Conservation (phyloP, 2,797 vertebrate genomes). For the Harpagifer antarcticus region DNA sequence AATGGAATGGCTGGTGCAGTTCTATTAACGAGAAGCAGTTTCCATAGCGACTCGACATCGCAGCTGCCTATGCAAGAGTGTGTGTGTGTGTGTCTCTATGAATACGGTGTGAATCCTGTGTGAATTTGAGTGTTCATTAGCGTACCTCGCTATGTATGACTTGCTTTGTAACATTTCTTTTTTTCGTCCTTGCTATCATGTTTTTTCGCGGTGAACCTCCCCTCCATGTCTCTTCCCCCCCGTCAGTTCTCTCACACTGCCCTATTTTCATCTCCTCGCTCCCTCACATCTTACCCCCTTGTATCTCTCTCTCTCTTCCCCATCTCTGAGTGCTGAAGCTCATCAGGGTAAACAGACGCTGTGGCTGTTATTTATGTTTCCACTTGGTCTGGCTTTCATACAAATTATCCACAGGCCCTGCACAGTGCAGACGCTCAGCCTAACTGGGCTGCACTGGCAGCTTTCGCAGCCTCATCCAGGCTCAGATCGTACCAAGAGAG, state of each 20-base stretch:
- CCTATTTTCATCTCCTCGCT: slow-evolving; percentile 70
- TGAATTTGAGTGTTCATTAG: slow-evolving; percentile 80
- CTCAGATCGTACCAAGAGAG: slow-evolving; percentile 72
- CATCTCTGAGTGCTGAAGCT: slow-evolving; percentile 77
- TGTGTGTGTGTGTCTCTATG: slow-evolving; percentile 42
- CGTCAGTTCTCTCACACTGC: slow-evolving; percentile 58
- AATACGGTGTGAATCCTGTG: slow-evolving; percentile 68
- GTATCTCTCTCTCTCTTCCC: slow-evolving; percentile 59
- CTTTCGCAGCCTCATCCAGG: slow-evolving; percentile 67
- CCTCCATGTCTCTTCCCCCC: slow-evolving; percentile 55
- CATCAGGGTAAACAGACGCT: slow-evolving; percentile 87
- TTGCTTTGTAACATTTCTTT: slow-evolving; percentile 72
- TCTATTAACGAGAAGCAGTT: slow-evolving; percentile 89
- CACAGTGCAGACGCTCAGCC: slow-evolving; percentile 80
- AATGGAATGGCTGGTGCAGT: slow-evolving; percentile 87
- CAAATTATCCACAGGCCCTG: slow-evolving; percentile 86
- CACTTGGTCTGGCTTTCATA: slow-evolving; percentile 85
- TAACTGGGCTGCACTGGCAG: slow-evolving; percentile 81
- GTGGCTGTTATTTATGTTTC: slow-evolving; percentile 87
- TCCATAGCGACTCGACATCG: slow-evolving; percentile 88
- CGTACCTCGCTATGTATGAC: slow-evolving; percentile 75
- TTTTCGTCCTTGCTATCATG: slow-evolving; percentile 62
- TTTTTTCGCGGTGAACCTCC: slow-evolving; percentile 62
- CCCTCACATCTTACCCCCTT: slow-evolving; percentile 20
- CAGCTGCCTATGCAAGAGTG: slow-evolving; percentile 83